Evolutionary conservation across 2,888 invertebrate genomes (phyloP).

Genomic region (Coenonympha arcania): DNA sequence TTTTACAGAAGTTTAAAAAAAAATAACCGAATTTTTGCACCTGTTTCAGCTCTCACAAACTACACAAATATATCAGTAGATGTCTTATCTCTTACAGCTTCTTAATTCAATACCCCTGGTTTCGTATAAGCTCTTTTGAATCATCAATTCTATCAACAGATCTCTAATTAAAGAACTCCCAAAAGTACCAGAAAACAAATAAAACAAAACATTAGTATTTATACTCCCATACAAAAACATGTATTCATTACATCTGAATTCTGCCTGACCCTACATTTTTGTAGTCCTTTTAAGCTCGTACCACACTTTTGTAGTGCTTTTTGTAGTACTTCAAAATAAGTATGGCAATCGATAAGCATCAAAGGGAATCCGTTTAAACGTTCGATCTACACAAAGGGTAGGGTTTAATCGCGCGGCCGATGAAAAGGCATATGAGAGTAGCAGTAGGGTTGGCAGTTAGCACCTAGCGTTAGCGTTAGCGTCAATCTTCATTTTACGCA

Average conservation of each 20-base stretch:
- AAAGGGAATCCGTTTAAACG: slow-evolving; percentile 25
- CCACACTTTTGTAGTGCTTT: slow-evolving; percentile 3
- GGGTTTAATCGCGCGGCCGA: slow-evolving; percentile 34
- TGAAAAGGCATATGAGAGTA: slow-evolving; percentile 41
- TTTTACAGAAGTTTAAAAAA: too few relatives aligned
- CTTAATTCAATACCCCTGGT: too few relatives aligned
- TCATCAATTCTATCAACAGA: not conserved
- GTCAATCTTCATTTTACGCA: too few relatives aligned
- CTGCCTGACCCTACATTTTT: not conserved
- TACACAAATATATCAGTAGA: too few relatives aligned
- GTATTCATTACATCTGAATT: slow-evolving; percentile 11
- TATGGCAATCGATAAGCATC: slow-evolving; percentile 26
- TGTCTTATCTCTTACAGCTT: too few relatives aligned
- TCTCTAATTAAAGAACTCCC: not conserved
- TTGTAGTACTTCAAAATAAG: slow-evolving; percentile 17
- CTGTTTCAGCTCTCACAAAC: too few relatives aligned
- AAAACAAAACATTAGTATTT: not conserved
- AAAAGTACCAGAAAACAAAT: not conserved
- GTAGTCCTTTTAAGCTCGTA: not conserved
- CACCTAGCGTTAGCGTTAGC: not conserved
- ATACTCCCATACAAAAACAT: not conserved
- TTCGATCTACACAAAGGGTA: slow-evolving; percentile 17
- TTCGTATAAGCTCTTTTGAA: not conserved
- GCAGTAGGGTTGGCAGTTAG: slow-evolving; percentile 19
- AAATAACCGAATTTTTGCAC: too few relatives aligned